Evolutionary conservation across 2,113 vertebrate genomes (phyloP).

Genomic region (Cebidichthys violaceus): DNA sequence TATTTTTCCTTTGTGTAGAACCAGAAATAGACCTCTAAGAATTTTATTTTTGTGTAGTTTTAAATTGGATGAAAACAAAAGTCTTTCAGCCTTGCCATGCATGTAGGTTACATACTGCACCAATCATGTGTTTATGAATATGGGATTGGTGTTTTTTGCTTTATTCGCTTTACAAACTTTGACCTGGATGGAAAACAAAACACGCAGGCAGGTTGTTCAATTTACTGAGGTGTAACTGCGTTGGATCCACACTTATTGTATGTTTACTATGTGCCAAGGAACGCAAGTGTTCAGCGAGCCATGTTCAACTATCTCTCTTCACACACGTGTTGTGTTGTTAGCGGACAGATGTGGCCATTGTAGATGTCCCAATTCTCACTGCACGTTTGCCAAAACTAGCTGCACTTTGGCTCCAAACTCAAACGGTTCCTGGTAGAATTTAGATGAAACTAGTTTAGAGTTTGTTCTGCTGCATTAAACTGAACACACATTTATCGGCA

Average conservation of each 20-base stretch:
- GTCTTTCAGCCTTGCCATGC: slow-evolving; percentile 21
- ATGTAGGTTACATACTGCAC: slow-evolving; percentile 1
- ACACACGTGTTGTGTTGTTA: background rate
- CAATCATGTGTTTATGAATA: background rate
- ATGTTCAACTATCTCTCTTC: too few relatives aligned
- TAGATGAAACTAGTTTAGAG: background rate
- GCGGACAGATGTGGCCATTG: slow-evolving; percentile 41
- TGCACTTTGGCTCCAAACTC: background rate
- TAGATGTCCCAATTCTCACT: slow-evolving; percentile 3
- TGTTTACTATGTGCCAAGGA: slow-evolving; percentile 82
- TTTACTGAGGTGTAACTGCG: background rate
- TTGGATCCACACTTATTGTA: slow-evolving; percentile 13
- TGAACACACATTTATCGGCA: background rate
- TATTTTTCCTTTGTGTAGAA: background rate
- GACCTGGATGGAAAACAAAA: background rate
- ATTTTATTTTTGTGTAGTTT: background rate
- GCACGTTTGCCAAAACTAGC: slow-evolving; percentile 19
- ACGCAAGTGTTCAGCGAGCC: slow-evolving; percentile 55
- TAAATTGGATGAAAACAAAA: background rate
- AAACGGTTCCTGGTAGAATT: background rate
- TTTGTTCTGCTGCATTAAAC: background rate
- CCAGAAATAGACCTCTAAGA: background rate
- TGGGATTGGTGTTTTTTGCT: background rate
- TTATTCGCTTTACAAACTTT: background rate
- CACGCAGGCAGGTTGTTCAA: background rate